Conservation (phyloP, 2,797 vertebrate species). For the Eremophila alpestris region DNA sequence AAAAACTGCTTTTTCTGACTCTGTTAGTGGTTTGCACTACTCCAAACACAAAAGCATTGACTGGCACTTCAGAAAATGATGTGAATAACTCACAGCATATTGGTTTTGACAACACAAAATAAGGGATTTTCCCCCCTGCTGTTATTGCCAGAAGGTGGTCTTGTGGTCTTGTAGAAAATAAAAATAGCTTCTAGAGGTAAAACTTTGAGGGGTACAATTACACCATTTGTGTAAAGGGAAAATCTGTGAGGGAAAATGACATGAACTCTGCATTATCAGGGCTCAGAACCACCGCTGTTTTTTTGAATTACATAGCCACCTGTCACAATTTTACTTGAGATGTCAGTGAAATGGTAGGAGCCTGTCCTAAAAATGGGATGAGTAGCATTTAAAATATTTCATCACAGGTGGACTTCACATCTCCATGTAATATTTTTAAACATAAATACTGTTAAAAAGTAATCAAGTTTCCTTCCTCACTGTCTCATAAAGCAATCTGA, state of each 20-base stretch:
- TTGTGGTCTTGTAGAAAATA: constrained; percentile 51
- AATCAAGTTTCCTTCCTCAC: neutral
- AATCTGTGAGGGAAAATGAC: constrained; percentile 13
- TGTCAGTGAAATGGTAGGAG: constrained; percentile 35
- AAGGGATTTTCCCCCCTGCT: constrained; percentile 48
- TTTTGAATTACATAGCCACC: constrained; percentile 34
- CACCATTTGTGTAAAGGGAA: constrained; percentile 54
- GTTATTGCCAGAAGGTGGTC: constrained; percentile 42
- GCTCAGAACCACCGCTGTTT: constrained; percentile 32
- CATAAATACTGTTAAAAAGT: constrained; percentile 14
- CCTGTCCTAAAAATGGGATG: constrained; percentile 52
- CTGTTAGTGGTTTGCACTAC: neutral
- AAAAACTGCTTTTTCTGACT: neutral
- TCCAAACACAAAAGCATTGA: neutral
- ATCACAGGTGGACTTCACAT: neutral
- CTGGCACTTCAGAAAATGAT: constrained; percentile 7
- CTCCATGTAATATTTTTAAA: constrained; percentile 27
- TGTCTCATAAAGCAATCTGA: neutral
- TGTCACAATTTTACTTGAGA: constrained; percentile 54
- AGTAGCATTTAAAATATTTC: constrained; percentile 52
- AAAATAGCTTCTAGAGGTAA: constrained; percentile 60
- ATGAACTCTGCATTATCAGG: constrained; percentile 26
- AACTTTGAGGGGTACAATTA: constrained; percentile 51
- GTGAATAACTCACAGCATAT: constrained; percentile 14
- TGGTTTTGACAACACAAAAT: constrained; percentile 54